A percentile compares a stretch with the other conserved stretches of the same genome.
These are phyloP conservation scores for Furcula furcula DNA, from an alignment of 2,888 invertebrate species.

Conservation along the genomic window DNA sequence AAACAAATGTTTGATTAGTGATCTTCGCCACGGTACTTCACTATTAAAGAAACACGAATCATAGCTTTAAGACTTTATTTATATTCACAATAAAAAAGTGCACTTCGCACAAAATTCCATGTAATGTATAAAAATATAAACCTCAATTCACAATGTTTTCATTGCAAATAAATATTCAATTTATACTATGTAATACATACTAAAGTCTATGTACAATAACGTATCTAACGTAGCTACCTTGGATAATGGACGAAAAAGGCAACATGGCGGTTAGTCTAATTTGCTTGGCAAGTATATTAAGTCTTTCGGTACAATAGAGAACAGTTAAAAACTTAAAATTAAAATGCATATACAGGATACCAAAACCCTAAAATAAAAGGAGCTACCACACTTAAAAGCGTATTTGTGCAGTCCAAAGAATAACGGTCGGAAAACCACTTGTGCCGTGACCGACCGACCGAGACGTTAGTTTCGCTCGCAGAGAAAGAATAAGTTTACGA, in stretches of 20 bases:
- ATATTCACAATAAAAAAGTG: conserved; percentile 38
- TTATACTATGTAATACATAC: conserved; percentile 11
- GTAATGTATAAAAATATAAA: conserved; percentile 50
- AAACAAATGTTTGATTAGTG: no score
- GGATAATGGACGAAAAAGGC: conserved; percentile 38
- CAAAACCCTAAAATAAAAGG: no score
- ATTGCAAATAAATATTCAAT: conserved; percentile 13
- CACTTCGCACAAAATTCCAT: conserved; percentile 32
- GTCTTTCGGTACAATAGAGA: conserved; percentile 33
- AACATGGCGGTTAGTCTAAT: conserved; percentile 38
- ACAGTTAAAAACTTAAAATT: conserved; percentile 4
- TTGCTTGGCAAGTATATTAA: conserved; percentile 53
- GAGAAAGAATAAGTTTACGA: no score
- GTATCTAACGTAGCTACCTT: conserved; percentile 21
- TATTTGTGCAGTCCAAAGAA: no score
- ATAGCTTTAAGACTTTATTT: conserved; percentile 50
- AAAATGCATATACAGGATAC: background rate
- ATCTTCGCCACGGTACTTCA: no score
- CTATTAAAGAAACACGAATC: no score
- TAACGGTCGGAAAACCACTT: no score
- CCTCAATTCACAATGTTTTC: conserved; percentile 14
- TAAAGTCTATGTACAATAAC: conserved; percentile 25
- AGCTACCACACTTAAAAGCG: no score
- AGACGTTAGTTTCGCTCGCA: no score
- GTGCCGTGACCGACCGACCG: no score